Base-by-base conservation (phyloP, 1,140 invertebrate species). In the Augochlora pura region DNA sequence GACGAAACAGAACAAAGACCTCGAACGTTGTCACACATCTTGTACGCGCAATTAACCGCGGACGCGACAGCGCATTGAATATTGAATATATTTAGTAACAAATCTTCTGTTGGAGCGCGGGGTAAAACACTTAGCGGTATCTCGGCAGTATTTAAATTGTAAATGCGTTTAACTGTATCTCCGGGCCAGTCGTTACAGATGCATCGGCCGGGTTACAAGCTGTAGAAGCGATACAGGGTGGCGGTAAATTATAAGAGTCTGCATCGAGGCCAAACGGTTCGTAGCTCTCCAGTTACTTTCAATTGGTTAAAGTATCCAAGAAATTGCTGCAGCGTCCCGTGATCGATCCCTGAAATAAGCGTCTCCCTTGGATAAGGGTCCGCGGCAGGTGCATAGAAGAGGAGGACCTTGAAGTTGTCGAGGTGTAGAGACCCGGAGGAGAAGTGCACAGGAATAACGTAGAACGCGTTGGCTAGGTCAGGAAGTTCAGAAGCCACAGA, bases 381-480 rank as follows among this genome's bases (percentile, higher is more conserved):
- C 72, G 52, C 68, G 75, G 16, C 68, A 10, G 42, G 73, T 84
- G 60, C 82, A 70, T 80, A 60, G 46, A 52, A 59, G 38, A 46
- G 72, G 42, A 46, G 83, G 63, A 60, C 46, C 75, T 75, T 80
- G 66, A 63, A 76, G 78, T 81, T 77, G 54, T 39, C 16, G 63
- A 81, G 71, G 73, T 70, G 60, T 60, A 46, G 59, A 38, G 67
- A 59, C 68, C 32, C 32, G 32, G 32, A 32, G 62, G 70, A 72
- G 57, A n/a, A 60, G 75, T 27, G 62, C 54, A 32, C 32, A 68
- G 68, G 84, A 77, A 80, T 84, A 87, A 87, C 82, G 63, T 84
- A 62, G 82, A 82, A 84, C 85, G 81, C 86, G 83, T 89, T 89
- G 88, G 84, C 78, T 84, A 90, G 87, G 88, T 90, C 88, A 89